These are phyloP conservation scores for Prionchulus punctatus DNA, from an alignment of 2,888 invertebrate species.

Conservation along the genomic window DNA sequence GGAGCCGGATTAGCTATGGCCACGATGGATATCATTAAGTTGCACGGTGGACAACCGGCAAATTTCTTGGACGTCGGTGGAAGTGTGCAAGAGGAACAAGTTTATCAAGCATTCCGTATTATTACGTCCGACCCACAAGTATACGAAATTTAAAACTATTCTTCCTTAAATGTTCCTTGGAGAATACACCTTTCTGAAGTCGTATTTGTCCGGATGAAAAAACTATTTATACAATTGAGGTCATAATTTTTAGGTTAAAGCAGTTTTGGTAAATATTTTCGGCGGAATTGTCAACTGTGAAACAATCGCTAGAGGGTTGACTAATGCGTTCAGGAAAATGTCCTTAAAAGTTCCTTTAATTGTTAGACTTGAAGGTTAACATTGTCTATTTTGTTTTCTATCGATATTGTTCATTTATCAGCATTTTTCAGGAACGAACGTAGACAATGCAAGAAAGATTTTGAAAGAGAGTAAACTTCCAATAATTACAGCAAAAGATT, in stretches of 20 bases:
- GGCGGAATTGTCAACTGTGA: constrained; percentile 98
- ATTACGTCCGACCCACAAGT: constrained; percentile 50
- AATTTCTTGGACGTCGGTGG: constrained; percentile 98
- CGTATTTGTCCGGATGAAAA: no score
- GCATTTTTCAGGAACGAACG: constrained; percentile 53
- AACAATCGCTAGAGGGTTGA: constrained; percentile 85
- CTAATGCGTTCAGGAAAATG: constrained; percentile 63
- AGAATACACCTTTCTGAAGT: no score
- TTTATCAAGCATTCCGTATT: constrained; percentile 75
- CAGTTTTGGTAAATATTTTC: constrained; percentile 93
- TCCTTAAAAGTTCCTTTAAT: constrained; percentile 68
- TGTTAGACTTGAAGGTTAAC: constrained; percentile 68
- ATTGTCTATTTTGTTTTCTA: not conserved
- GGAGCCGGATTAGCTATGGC: constrained; percentile 99
- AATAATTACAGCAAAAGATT: constrained; percentile 60
- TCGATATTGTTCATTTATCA: not conserved
- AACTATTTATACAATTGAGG: no score
- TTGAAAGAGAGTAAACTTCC: constrained; percentile 64
- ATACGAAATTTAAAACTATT: constrained; percentile 2
- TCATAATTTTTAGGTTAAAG: constrained; percentile 52
- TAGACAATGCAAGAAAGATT: constrained; percentile 60
- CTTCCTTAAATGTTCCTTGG: not conserved
- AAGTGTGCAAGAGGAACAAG: constrained; percentile 80
- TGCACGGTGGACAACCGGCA: constrained; percentile 87
- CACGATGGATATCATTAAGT: constrained; percentile 95